These are phyloP conservation scores for Gastrophryne carolinensis DNA, from an alignment of 2,797 vertebrate species.

Conservation along the genomic window DNA sequence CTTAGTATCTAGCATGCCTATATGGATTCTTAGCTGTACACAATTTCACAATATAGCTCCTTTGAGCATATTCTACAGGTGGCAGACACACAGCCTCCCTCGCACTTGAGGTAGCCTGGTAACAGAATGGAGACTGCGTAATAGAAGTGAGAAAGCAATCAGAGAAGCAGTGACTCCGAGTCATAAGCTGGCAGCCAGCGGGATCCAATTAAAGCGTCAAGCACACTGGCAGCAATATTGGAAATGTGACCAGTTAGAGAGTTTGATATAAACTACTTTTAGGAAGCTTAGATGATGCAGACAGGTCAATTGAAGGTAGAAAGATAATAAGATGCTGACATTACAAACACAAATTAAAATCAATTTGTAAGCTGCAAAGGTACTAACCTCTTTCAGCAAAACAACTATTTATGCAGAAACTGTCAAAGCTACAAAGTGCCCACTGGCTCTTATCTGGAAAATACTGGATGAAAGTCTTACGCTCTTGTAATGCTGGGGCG, in stretches of 20 bases:
- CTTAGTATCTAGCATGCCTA: too few species aligned
- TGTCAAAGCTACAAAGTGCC: neutral
- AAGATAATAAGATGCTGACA: neutral
- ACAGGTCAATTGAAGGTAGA: neutral
- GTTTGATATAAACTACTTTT: constrained; percentile 20
- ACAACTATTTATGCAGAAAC: neutral
- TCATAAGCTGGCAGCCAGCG: constrained; percentile 50
- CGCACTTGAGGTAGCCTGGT: neutral
- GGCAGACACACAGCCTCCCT: neutral
- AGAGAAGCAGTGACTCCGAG: constrained; percentile 47
- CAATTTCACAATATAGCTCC: too few species aligned
- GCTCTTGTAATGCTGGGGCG: too few species aligned
- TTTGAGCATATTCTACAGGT: constrained; percentile 27
- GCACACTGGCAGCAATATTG: constrained; percentile 25
- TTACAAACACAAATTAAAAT: constrained; percentile 16
- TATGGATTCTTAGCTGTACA: too few species aligned
- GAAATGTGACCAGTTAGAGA: constrained; percentile 25
- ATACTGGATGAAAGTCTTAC: too few species aligned
- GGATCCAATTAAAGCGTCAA: constrained; percentile 35
- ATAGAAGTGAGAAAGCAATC: constrained; percentile 16
- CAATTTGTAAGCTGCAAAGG: neutral
- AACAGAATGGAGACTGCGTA: neutral
- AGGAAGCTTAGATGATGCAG: neutral
- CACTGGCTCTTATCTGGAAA: too few species aligned
- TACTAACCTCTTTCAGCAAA: neutral